A percentile compares a stretch with the other conserved stretches of the same genome.
phyloP scores from a whole-genome alignment of 1,140 invertebrate species.

The Nasonia longicornis region DNA sequence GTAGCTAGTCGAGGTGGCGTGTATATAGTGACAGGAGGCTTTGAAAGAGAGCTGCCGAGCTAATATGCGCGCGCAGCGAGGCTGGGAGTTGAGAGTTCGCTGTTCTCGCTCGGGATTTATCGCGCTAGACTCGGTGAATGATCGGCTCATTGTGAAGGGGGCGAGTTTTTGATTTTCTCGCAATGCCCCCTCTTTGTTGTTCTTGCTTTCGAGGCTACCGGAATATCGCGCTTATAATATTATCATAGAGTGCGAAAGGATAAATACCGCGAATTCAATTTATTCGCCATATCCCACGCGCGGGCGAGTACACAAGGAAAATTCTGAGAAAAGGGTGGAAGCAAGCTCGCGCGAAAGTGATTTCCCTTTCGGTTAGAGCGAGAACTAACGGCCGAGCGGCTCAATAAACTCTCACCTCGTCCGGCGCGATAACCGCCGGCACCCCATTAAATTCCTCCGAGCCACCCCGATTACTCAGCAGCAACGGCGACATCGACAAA shows the following conservation, averaged over 20 bases:
- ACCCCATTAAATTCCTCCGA: neutral
- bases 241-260: too few species aligned
- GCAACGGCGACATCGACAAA: too few species aligned
- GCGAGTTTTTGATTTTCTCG: neutral
- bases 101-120: neutral
- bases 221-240: too few species aligned
- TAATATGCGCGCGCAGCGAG: neutral
- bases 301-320: too few species aligned
- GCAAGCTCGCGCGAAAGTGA: neutral
- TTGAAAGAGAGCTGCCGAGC: neutral
- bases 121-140: neutral
- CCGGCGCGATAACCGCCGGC: neutral
- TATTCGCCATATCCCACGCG: too few species aligned
- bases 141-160: neutral
- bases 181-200: neutral
- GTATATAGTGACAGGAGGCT: neutral
- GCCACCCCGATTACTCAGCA: too few species aligned
- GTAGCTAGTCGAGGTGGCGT: too few species aligned
- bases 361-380: neutral
- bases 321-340: neutral
- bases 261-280: too few species aligned
- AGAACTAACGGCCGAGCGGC: neutral
- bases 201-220: too few species aligned
- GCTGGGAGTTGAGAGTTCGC: neutral
- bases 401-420: neutral